Evolutionary conservation across 2,113 vertebrate genomes (phyloP), one percentile per base, ranked within the genome.

Genomic region (Ceratotherium simum): DNA sequence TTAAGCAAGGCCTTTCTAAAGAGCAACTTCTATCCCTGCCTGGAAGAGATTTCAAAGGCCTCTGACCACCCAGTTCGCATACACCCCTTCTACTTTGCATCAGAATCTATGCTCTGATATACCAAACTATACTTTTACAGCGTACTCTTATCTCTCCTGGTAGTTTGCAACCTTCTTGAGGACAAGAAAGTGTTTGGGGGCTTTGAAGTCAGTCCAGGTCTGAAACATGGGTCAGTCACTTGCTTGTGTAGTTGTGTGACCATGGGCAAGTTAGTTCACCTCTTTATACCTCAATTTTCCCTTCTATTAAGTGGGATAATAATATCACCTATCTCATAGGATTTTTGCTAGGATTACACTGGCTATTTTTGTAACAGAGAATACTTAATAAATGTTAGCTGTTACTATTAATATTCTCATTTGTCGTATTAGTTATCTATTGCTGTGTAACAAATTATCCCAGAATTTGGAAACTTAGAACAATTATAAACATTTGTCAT

Each of bases 331-430:
- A 70, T 17, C 33, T 95, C 69, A 51, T 5, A 58, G 18, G 25
- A 67, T 58, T 51, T 76, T 72, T 92, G 72, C 54, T 67, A 89
- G 65, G 46, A 92, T 73, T 60, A 56, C 80, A 73, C 67, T 48
- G 62, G 72, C 65, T 42, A 31, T 75, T 83, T 83, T 81, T 65
- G 20, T 65, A 73, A 48, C 16, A 54, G 60, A 56, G 70, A 69
- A 42, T 80, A 11, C 13, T 65, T 75, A 80, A 56, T 80, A 89
- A 46, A 48, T 51, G 21, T 67, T 94, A 69, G 42, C 39, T 60
- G 12, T 46, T 79, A 96, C 67, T 86, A 33, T 88, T 87, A 75
- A 42, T 94, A 62, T 48, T 91, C 46, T 83, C 67, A 92, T 39
- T 84, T 62, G 10, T 81, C 60, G 48, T 67, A 70, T 89, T 78